Conservation (phyloP, 37 sponge, comb jelly and placozoan genomes). For the Eunapius fragilis region DNA sequence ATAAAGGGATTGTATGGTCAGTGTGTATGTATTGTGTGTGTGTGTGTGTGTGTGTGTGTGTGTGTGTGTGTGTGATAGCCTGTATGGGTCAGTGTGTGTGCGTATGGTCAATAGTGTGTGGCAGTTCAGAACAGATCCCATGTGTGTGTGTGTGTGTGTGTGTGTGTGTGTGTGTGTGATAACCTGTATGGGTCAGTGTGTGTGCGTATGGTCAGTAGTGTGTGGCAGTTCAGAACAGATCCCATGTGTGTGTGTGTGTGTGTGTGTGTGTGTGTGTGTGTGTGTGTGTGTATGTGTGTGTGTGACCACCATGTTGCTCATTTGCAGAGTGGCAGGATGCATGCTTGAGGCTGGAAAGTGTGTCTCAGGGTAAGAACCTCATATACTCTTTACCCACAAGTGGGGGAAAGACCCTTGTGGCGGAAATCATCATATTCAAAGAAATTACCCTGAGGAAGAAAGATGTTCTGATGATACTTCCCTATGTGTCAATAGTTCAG, state of each 20-base stretch:
- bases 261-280: not conserved
- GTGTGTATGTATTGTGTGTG: not conserved
- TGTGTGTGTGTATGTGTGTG: not conserved
- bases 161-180: not conserved
- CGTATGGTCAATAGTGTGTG: no score
- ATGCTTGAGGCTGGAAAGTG: conserved; percentile 60
- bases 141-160: not conserved
- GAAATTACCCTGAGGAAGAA: conserved; percentile 57
- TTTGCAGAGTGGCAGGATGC: conserved; percentile 79
- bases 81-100: not conserved
- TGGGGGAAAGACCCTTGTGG: conserved; percentile 98
- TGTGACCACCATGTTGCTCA: not conserved
- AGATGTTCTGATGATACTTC: conserved; percentile 86
- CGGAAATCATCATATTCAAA: conserved; percentile 86
- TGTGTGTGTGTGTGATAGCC: not conserved
- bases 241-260: not conserved
- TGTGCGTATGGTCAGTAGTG: conserved; percentile 5
- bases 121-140: no score
- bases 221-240: no score
- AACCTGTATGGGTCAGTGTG: not conserved
- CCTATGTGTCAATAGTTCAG: conserved; percentile 93
- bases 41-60: conserved; percentile 8
- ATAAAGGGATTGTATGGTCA: conserved; percentile 77
- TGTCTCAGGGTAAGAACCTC: conserved; percentile 62
- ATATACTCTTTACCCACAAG: conserved; percentile 93